A percentile compares a stretch with the other conserved stretches of the same genome.
These are phyloP conservation scores for Drosophila rufa DNA, from an alignment of 1,140 invertebrate genomes.

Conservation along the genomic window DNA sequence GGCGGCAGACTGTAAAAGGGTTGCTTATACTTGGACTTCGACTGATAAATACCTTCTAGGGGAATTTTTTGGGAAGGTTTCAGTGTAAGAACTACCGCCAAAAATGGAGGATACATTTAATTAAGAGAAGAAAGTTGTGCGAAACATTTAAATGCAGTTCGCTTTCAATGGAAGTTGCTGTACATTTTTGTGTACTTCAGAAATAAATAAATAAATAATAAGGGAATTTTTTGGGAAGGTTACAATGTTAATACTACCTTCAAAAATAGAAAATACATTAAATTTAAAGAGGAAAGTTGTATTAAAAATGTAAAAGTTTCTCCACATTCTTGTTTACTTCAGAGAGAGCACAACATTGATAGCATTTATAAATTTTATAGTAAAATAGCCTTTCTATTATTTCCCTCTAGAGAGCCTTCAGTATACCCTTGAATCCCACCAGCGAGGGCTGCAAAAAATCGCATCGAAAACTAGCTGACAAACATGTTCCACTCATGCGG, in stretches of 20 bases:
- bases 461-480: slow-evolving; percentile 49
- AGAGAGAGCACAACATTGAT: background rate
- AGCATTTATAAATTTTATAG: background rate
- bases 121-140: background rate
- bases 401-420: background rate
- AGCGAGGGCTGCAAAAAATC: slow-evolving; percentile 17
- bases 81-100: no score
- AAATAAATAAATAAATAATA: no score
- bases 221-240: no score
- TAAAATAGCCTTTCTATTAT: background rate
- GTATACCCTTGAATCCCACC: background rate
- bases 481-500: slow-evolving; percentile 36
- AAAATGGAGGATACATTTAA: no score
- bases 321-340: no score
- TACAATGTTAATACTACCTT: no score
- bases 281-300: no score
- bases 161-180: background rate
- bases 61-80: no score
- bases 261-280: no score
- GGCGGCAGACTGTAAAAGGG: background rate
- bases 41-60: slow-evolving; percentile 4
- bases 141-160: background rate
- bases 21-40: background rate
- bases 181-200: background rate
- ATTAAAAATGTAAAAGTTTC: no score